Percentiles rank a stretch among this genome's conserved stretches.
Evolutionary conservation across 23 tunicate genomes (phyloP).

Genomic region (Trididemnum miniatum): DNA sequence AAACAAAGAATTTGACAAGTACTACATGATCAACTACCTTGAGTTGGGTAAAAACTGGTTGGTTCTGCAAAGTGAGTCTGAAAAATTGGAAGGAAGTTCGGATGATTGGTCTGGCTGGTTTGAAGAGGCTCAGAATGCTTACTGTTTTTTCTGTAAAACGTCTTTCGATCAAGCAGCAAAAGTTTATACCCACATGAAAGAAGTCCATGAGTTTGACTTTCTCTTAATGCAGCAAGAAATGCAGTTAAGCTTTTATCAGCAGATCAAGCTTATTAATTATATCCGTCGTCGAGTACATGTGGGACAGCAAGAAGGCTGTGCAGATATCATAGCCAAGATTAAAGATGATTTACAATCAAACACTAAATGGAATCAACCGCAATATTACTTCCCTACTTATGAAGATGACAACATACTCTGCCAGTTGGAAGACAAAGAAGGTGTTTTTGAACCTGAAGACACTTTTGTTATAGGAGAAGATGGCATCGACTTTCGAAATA

Average conservation of each 20-base stretch:
- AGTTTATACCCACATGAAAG: slow-evolving; percentile 74
- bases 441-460: slow-evolving; percentile 89
- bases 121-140: slow-evolving; percentile 63
- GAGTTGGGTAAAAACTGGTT: slow-evolving; percentile 91
- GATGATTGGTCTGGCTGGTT: slow-evolving; percentile 94
- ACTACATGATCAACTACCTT: slow-evolving; percentile 84
- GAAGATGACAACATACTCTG: slow-evolving; percentile 84
- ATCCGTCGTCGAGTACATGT: slow-evolving; percentile 61
- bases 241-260: slow-evolving; percentile 92
- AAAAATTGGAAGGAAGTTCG: slow-evolving; percentile 37
- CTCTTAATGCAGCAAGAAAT: slow-evolving; percentile 47
- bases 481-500: slow-evolving; percentile 73
- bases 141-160: slow-evolving; percentile 76
- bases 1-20: slow-evolving; percentile 84
- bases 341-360: slow-evolving; percentile 28
- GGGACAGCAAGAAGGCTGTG: not conserved
- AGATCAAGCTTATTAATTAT: slow-evolving; percentile 87
- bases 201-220: slow-evolving; percentile 76
- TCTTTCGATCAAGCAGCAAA: slow-evolving; percentile 42
- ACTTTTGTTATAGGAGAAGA: slow-evolving; percentile 86
- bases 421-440: slow-evolving; percentile 81
- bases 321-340: slow-evolving; percentile 25
- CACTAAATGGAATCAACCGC: slow-evolving; percentile 95
- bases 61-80: slow-evolving; percentile 72
- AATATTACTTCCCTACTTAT: slow-evolving; percentile 95